phyloP scores from a whole-genome alignment of 1,140 invertebrate species.

The Zaprionus ornatus region DNA sequence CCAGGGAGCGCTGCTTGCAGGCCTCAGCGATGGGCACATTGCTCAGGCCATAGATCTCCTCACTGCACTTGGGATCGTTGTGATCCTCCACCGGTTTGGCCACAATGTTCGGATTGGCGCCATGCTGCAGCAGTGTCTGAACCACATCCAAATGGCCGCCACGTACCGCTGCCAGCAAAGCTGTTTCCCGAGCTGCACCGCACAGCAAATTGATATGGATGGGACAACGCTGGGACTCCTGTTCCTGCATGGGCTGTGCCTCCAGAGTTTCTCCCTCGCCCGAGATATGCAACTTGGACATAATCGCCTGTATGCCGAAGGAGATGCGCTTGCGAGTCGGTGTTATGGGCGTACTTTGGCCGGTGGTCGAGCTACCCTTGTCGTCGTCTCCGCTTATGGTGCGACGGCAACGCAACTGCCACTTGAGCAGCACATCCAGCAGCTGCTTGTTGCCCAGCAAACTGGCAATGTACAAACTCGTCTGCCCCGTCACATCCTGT shows the following conservation, averaged over 20 bases:
- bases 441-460: slow-evolving; percentile 92
- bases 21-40: slow-evolving; percentile 89
- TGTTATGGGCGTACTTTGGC: slow-evolving; percentile 65
- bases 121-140: slow-evolving; percentile 89
- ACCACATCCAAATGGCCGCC: slow-evolving; percentile 91
- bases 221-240: slow-evolving; percentile 87
- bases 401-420: slow-evolving; percentile 88
- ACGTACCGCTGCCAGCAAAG: slow-evolving; percentile 91
- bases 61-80: slow-evolving; percentile 83
- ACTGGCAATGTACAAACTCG: slow-evolving; percentile 94
- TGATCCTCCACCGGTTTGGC: slow-evolving; percentile 84
- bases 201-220: slow-evolving; percentile 91
- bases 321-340: slow-evolving; percentile 91
- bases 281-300: slow-evolving; percentile 90
- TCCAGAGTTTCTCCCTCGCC: slow-evolving; percentile 55
- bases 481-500: slow-evolving; percentile 95
- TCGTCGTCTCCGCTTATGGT: slow-evolving; percentile 79
- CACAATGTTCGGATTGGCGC: slow-evolving; percentile 89
- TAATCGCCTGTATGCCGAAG: slow-evolving; percentile 93
- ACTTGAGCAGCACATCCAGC: slow-evolving; percentile 91
- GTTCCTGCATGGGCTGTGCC: slow-evolving; percentile 67
- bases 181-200: slow-evolving; percentile 87
- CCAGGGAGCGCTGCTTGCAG: slow-evolving; percentile 87
- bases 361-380: slow-evolving; percentile 20
- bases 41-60: slow-evolving; percentile 83